phyloP scores from a whole-genome alignment of 30 jellyfish, hydroid and myxozoan species.

The Cassiopea andromeda region DNA sequence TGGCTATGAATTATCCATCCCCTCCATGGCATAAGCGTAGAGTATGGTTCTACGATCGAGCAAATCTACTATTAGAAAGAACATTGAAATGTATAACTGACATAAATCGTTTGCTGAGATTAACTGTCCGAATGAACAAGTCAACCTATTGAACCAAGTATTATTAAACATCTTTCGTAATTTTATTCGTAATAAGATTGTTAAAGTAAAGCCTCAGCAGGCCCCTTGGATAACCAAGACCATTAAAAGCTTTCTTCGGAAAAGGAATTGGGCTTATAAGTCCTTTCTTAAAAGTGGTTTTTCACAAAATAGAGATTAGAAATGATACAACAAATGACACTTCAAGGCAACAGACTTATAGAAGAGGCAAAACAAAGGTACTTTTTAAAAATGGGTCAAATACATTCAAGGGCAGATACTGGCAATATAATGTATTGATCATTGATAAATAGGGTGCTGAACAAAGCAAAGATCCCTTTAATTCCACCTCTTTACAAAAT shows the following conservation, averaged over 20 bases:
- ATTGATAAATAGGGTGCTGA: slow-evolving; percentile 4
- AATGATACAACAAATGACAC: slow-evolving; percentile 9
- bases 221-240: slow-evolving; percentile 42
- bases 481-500: slow-evolving; percentile 52
- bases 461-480: slow-evolving; percentile 31
- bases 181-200: slow-evolving; percentile 24
- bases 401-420: background rate
- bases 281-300: slow-evolving; percentile 23
- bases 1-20: background rate
- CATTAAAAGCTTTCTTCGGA: slow-evolving; percentile 21
- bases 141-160: slow-evolving; percentile 6
- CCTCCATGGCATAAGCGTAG: slow-evolving; percentile 10
- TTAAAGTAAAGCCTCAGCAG: slow-evolving; percentile 25
- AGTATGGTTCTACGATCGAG: background rate
- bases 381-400: background rate
- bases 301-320: background rate
- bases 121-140: slow-evolving; percentile 14
- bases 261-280: slow-evolving; percentile 32
- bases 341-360: slow-evolving; percentile 8
- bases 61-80: background rate
- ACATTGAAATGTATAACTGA: slow-evolving; percentile 3
- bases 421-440: slow-evolving; percentile 9
- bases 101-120: background rate
- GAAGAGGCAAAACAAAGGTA: slow-evolving; percentile 22
- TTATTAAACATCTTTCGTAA: slow-evolving; percentile 3